Evolutionary conservation across 2,113 vertebrate genomes (phyloP), one percentile per base, ranked within the genome.

Genomic region (Eira barbara): DNA sequence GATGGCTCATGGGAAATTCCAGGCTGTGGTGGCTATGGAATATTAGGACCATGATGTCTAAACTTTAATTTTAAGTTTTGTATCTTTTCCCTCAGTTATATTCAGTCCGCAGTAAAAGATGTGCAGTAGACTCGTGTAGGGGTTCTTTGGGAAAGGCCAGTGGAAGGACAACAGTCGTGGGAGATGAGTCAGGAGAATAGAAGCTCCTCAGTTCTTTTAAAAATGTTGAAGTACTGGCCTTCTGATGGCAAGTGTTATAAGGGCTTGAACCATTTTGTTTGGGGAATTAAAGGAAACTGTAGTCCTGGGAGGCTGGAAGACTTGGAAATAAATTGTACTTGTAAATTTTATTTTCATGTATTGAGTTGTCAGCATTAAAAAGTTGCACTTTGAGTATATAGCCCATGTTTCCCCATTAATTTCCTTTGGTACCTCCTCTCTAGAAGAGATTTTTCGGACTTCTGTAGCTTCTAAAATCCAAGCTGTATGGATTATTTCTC

Each of bases 371-470:
- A 94, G 14, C 78, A 55, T 63, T 65, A 91, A 94, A 94, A 69
- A 31, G 3, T 91, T 78, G 15, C 27, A 65, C 49, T 59, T 88
- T 92, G 18, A 79, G 90, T 65, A 36, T 39, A 42, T 93, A 80
- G 23, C 4, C n/a, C 14, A 34, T 1, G 42, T 94, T 91, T 96
- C 36, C 65, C 27, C 25, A 47, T 59, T 80, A 21, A 69, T 80
- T 94, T 96, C 7, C 18, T 87, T 92, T 73, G 80, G 45, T 10
- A 65, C 23, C 8, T 63, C 21, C 63, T 90, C 18, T 93, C 23
- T 83, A 79, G 29, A 88, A 88, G 57, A 78, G 15, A 14, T 52
- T 88, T 80, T 96, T 92, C 36, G 95, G 25, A 88, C 88, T 89
- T 59, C 23, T 76, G 0, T 29, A 57, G 10, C 8, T 91, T 91